Base-by-base conservation (phyloP, 2,797 vertebrate genomes). In the Manis crassicaudata region DNA sequence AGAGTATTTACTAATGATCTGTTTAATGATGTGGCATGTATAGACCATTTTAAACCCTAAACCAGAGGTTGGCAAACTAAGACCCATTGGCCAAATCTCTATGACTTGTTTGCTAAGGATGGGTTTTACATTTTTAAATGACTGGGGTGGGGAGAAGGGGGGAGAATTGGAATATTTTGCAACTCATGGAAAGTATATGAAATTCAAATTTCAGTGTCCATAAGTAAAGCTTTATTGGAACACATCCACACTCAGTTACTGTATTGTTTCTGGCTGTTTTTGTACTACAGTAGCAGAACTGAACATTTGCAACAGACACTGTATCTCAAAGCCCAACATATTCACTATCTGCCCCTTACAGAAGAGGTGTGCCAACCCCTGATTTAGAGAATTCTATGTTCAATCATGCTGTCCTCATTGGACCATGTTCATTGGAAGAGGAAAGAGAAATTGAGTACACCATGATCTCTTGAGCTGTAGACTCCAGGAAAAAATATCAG, bases 21-120 rank as follows among this genome's bases (percentile, higher is more conserved):
- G 14, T 58, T 92, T 43, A 75, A 35, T n/a, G 16, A 32, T 37
- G 21, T 17, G 29, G 6, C 21, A 58, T 68, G 1, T 88, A n/a
- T 91, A 70, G 76, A 32, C 56, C 17, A 35, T 62, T 89, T 95
- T 27, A 85, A 92, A 92, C 73, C 43, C 72, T 70, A 84, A 60
- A 65, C 32, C 21, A 63, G 50, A 56, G n/a, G 11, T 62, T 32
- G 6, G 21, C 3, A 56, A 72, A 43, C 17, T 50, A 37, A 52
- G 27, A 43, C 58, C 6, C 16, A 32, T 6, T 18, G 73, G 60
- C 32, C 85, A 81, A 27, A 83, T 87, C 23, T 14, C 11, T 50
- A 40, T 43, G 40, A 96, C 89, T 93, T 89, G 16, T 56, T 23
- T 86, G 7, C 60, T 89, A n/a, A 90, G 76, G 54, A 52, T 52